Percentiles rank a stretch among this genome's conserved stretches.
Conservation (phyloP, 1,140 invertebrate genomes). For the Idris sp. region DNA sequence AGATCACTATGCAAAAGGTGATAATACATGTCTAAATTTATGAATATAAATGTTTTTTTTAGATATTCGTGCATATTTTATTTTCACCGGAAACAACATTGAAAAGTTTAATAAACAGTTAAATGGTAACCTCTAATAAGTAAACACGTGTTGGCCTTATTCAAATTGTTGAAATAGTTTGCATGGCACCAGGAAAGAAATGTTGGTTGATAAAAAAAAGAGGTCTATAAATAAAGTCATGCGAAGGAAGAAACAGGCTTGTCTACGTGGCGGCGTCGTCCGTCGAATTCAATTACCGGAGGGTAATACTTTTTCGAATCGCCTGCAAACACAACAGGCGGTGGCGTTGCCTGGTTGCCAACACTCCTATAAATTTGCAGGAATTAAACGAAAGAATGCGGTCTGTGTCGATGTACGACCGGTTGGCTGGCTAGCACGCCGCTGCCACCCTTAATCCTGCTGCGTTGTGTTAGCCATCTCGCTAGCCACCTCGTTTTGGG, state of each 20-base stretch:
- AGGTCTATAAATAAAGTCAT: conserved; percentile 61
- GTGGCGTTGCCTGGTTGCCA: conserved; percentile 67
- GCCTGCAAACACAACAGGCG: conserved; percentile 65
- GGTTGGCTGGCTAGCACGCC: conserved; percentile 42
- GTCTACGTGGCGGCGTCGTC: conserved; percentile 51
- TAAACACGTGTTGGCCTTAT: conserved; percentile 24
- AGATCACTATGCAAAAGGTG: too few species aligned
- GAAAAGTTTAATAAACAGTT: conserved; percentile 11
- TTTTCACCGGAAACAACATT: background rate
- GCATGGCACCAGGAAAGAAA: conserved; percentile 3
- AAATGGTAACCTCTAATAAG: conserved; percentile 24
- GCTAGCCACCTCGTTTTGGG: conserved; percentile 67
- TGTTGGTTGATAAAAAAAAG: conserved; percentile 50
- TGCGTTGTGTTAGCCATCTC: conserved; percentile 44
- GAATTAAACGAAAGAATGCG: conserved; percentile 80
- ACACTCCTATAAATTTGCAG: conserved; percentile 78
- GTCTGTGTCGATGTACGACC: conserved; percentile 76
- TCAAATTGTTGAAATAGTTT: conserved; percentile 41
- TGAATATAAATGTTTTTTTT: too few species aligned
- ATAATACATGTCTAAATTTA: too few species aligned
- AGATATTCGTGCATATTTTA: too few species aligned
- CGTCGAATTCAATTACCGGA: conserved; percentile 74
- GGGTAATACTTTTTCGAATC: conserved; percentile 73
- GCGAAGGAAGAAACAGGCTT: conserved; percentile 41
- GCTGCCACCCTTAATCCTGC: conserved; percentile 69